Percentiles rank a stretch among this genome's conserved stretches.
phyloP scores from a whole-genome alignment of 2,797 vertebrate species.

The Streptopelia turtur region DNA sequence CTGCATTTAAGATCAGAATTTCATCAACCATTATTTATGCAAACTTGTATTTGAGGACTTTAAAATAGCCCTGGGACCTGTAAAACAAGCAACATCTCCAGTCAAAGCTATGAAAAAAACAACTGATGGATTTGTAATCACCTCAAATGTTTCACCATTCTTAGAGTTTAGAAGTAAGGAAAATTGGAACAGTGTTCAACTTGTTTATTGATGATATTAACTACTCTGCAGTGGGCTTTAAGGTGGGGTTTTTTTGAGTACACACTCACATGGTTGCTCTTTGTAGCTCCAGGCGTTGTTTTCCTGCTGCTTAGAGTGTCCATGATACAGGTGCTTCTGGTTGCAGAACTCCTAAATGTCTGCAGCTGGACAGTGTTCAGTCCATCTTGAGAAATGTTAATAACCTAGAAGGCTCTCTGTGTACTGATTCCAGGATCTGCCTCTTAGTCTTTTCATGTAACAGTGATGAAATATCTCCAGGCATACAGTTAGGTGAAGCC shows the following conservation, averaged over 20 bases:
- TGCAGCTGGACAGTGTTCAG: neutral
- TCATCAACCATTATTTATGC: neutral
- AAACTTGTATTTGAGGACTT: neutral
- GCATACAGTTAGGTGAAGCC: neutral
- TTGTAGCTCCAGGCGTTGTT: neutral
- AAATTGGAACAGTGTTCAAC: neutral
- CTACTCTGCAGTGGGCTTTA: neutral
- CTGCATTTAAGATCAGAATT: neutral
- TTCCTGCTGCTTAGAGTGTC: neutral
- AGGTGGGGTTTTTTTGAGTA: rapidly evolving
- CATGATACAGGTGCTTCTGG: neutral
- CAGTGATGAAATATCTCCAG: neutral
- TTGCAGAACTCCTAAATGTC: neutral
- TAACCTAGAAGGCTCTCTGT: neutral
- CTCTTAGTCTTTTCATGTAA: neutral
- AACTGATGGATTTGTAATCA: neutral
- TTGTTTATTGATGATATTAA: neutral
- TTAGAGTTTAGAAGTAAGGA: neutral
- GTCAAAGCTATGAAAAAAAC: neutral
- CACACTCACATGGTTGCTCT: rapidly evolving
- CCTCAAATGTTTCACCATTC: neutral
- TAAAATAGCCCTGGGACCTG: neutral
- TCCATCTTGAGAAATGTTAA: neutral
- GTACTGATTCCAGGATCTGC: neutral
- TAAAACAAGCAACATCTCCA: neutral